Conservation (phyloP, 2,797 vertebrate species). For the Buceros bicornis region DNA sequence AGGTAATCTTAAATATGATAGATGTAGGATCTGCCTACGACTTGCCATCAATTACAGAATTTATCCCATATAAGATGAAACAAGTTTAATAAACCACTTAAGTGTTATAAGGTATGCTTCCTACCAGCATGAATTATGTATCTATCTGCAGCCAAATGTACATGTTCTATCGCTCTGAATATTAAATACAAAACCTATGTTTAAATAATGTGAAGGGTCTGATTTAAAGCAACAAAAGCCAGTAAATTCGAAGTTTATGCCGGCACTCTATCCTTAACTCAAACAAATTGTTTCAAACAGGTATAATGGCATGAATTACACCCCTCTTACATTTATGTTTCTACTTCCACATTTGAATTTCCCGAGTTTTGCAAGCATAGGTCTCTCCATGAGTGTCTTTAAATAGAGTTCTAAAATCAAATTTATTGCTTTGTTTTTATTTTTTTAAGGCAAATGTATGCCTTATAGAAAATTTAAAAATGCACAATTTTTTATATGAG, state of each 20-base stretch:
- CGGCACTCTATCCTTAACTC: slow-evolving; percentile 68
- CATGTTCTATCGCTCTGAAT: slow-evolving; percentile 76
- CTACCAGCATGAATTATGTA: slow-evolving; percentile 75
- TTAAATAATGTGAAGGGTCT: slow-evolving; percentile 78
- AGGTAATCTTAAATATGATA: slow-evolving; percentile 77
- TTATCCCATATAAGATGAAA: slow-evolving; percentile 76
- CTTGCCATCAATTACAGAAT: slow-evolving; percentile 75
- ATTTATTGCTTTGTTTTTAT: slow-evolving; percentile 45
- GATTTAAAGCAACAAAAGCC: slow-evolving; percentile 81
- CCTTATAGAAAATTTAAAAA: slow-evolving; percentile 21
- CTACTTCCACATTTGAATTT: slow-evolving; percentile 50
- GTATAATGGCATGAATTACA: slow-evolving; percentile 66
- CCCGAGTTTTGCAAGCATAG: slow-evolving; percentile 48
- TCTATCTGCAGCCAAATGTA: slow-evolving; percentile 73
- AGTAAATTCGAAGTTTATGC: slow-evolving; percentile 80
- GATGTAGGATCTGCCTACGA: slow-evolving; percentile 65
- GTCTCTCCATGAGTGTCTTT: slow-evolving; percentile 23
- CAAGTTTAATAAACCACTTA: slow-evolving; percentile 81
- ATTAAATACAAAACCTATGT: slow-evolving; percentile 77
- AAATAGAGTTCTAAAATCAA: slow-evolving; percentile 32
- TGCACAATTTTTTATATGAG: not conserved
- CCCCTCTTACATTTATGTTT: slow-evolving; percentile 47
- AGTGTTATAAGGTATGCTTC: slow-evolving; percentile 78
- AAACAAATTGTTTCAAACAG: slow-evolving; percentile 74
- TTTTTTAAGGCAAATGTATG: slow-evolving; percentile 48